Conservation (phyloP, 1,140 invertebrate species). For the Tribolium madens region DNA sequence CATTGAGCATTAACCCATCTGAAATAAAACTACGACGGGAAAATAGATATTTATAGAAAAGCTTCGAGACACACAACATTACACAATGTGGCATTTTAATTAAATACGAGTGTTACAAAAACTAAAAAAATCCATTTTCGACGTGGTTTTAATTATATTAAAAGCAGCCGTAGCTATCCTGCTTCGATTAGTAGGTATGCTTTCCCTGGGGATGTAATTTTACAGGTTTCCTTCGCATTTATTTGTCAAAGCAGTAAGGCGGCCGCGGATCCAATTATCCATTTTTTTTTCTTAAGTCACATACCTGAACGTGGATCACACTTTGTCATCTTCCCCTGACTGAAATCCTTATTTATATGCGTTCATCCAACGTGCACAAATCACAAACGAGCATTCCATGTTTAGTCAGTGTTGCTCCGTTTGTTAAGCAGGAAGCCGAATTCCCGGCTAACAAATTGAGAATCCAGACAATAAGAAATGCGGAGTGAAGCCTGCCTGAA, state of each 20-base stretch:
- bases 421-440: slow-evolving; percentile 49
- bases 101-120: neutral
- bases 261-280: slow-evolving; percentile 38
- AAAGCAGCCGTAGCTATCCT: neutral
- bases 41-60: no score
- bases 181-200: neutral
- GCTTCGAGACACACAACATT: no score
- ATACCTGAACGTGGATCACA: slow-evolving; percentile 45
- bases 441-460: slow-evolving; percentile 50
- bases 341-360: slow-evolving; percentile 53
- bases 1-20: neutral
- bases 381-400: slow-evolving; percentile 46
- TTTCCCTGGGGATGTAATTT: neutral
- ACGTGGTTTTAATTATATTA: slow-evolving; percentile 8
- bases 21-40: neutral
- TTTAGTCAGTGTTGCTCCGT: slow-evolving; percentile 42
- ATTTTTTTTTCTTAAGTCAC: slow-evolving; percentile 41
- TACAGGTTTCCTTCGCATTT: slow-evolving; percentile 1
- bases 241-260: slow-evolving; percentile 21
- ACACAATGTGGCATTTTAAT: slow-evolving; percentile 5
- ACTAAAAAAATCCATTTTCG: neutral
- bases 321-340: slow-evolving; percentile 49
- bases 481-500: slow-evolving; percentile 6
- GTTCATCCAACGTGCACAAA: slow-evolving; percentile 49
- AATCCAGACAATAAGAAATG: slow-evolving; percentile 48